phyloP scores from a whole-genome alignment of 2,797 vertebrate genomes.

The Molothrus ater region DNA sequence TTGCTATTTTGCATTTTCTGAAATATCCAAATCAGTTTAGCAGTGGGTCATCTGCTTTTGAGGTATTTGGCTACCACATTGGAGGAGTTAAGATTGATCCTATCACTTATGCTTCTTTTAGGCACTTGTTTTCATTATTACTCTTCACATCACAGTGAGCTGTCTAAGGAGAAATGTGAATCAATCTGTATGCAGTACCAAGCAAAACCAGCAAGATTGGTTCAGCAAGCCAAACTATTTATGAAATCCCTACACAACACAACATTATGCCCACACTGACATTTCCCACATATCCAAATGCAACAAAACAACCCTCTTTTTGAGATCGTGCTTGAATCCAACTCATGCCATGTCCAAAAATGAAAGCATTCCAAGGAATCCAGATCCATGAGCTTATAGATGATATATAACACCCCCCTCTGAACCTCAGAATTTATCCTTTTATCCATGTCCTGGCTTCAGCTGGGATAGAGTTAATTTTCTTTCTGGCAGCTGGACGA shows the following conservation, averaged over 20 bases:
- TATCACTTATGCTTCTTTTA: not conserved
- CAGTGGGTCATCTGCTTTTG: not conserved
- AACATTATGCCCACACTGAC: not conserved
- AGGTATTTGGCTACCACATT: not conserved
- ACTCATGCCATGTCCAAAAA: not conserved
- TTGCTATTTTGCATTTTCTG: not conserved
- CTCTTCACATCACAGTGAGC: not conserved
- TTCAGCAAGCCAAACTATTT: not conserved
- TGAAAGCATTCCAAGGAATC: not conserved
- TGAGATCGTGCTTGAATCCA: not conserved
- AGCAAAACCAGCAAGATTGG: not conserved
- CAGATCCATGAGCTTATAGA: not conserved
- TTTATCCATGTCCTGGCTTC: not conserved
- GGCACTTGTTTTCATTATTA: not conserved
- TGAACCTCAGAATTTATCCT: not conserved
- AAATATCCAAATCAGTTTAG: not conserved
- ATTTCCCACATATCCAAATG: not conserved
- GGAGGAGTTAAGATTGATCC: not conserved
- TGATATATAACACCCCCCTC: not conserved
- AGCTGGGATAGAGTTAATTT: not conserved
- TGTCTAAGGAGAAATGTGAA: not conserved
- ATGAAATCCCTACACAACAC: not conserved
- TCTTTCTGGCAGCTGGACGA: not conserved
- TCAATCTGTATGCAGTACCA: not conserved
- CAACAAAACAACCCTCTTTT: not conserved